These are phyloP conservation scores for Ophioninae sp. DNA, from an alignment of 2,888 invertebrate species.

Conservation along the genomic window DNA sequence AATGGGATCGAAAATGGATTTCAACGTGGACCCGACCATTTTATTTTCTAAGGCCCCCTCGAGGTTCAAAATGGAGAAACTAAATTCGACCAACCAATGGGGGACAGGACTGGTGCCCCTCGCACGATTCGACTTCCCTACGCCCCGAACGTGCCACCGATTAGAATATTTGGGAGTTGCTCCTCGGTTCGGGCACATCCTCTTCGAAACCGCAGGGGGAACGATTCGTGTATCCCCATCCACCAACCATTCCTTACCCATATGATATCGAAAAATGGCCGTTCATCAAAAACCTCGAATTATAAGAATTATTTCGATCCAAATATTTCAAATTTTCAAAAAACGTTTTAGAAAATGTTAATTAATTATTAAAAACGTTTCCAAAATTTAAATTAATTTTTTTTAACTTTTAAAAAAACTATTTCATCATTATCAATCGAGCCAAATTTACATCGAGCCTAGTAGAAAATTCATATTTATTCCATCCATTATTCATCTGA, in stretches of 20 bases:
- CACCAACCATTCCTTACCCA: neutral
- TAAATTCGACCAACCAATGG: constrained; percentile 52
- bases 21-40: constrained; percentile 33
- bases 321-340: no score
- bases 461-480: constrained; percentile 51
- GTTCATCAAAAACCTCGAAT: neutral
- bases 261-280: constrained; percentile 9
- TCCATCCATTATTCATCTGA: constrained; percentile 59
- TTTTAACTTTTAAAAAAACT: neutral
- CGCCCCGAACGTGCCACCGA: constrained; percentile 41
- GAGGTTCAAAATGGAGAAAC: constrained; percentile 48
- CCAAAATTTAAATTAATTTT: neutral
- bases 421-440: neutral
- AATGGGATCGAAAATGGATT: neutral
- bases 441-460: neutral
- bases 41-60: constrained; percentile 45
- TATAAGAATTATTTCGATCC: neutral
- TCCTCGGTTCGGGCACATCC: constrained; percentile 41
- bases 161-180: constrained; percentile 63
- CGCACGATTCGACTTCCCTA: constrained; percentile 31
- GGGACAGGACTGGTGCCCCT: constrained; percentile 21
- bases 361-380: no score
- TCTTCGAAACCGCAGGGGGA: constrained; percentile 22
- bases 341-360: no score
- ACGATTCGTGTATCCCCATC: constrained; percentile 7